Base-by-base conservation (phyloP, 2,113 vertebrate species). In the Gobius niger region DNA sequence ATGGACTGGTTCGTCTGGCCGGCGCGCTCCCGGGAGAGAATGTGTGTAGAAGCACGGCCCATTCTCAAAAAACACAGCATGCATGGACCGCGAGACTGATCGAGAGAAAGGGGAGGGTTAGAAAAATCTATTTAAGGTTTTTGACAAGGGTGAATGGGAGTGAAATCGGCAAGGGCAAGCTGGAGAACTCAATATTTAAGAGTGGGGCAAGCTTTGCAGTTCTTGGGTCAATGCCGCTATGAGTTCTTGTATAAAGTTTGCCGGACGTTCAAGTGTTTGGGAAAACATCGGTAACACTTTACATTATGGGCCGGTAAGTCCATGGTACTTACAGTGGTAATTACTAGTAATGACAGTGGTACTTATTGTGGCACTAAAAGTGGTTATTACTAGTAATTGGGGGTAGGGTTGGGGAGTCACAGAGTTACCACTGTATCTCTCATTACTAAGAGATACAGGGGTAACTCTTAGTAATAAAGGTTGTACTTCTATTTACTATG, bases 11-110 rank as follows among this genome's bases (percentile, higher is more conserved):
- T 59, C 66, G 75, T 56, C 40, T 0, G 24, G 64, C 49, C 9
- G 61, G 78, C 56, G 67, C 70, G 61, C 16, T 78, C 83, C 82
- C 82, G 75, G 56, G 82, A 77, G 80, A 69, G 68, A 78, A 66
- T 71, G 51, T 81, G 78, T 72, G 78, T 82, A 72, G 81, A 75
- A 76, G 73, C 9, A 1, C 4, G 16, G 44, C 40, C 24, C 73
- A 51, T 71, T 75, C n/a, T 51, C 4, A 70, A 14, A 14, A 57
- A 65, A 6, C 2, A 7, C 2, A 44, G 44, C 34, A n/a, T 63
- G 54, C 68, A 64, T 64, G 62, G 67, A 73, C 63, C 67, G 65
- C 73, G 66, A 78, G 70, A 63, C 68, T 77, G 11, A 54, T 69
- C 16, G 7, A 7, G 11, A 68, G 54, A 68, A 74, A 70, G 70